phyloP scores from a whole-genome alignment of 37 sponge, comb jelly and placozoan species.

The Oopsacas minuta region DNA sequence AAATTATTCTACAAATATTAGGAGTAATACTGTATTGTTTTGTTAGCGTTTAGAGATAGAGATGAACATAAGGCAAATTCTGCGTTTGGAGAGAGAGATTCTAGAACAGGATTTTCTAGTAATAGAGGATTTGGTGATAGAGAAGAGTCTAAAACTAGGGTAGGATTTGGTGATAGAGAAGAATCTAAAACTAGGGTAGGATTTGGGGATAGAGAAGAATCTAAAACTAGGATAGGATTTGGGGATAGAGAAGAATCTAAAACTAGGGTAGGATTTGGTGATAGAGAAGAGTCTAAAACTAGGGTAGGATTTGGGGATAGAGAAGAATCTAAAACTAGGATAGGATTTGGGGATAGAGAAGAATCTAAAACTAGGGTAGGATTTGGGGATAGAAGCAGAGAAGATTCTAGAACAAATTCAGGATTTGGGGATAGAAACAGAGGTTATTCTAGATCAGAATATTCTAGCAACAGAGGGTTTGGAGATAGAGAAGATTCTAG shows the following conservation, averaged over 20 bases:
- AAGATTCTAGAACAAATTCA: not conserved
- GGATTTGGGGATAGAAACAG: not conserved
- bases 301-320: not conserved
- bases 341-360: not conserved
- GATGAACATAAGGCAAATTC: not conserved
- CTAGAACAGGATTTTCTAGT: not conserved
- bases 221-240: not conserved
- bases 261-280: not conserved
- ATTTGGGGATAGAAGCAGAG: not conserved
- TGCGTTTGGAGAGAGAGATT: too few species aligned
- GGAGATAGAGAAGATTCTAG: conserved; percentile 11
- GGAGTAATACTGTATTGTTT: not conserved
- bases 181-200: not conserved
- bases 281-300: not conserved
- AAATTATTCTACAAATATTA: not conserved
- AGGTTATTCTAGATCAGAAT: not conserved
- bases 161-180: not conserved
- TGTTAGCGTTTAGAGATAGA: not conserved
- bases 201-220: not conserved
- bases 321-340: not conserved
- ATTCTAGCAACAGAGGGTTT: too few species aligned
- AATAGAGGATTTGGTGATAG: not conserved
- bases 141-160: not conserved
- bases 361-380: not conserved
- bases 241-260: not conserved